Percentiles rank a stretch among this genome's conserved stretches.
Conservation (phyloP, 1,140 invertebrate species). For the Calephelis virginiensis region DNA sequence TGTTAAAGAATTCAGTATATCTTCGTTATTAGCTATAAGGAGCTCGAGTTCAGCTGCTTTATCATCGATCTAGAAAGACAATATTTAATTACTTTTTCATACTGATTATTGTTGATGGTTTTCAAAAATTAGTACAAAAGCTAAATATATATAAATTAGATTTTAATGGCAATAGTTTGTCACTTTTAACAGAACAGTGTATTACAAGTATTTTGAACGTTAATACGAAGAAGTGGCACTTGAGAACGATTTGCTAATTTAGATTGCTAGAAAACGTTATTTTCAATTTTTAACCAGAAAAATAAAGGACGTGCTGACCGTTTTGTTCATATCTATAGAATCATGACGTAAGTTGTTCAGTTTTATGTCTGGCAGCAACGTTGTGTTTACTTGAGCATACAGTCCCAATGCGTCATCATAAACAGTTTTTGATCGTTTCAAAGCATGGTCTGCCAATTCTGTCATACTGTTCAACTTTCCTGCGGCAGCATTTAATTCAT, state of each 20-base stretch:
- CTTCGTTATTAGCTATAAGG: conserved; percentile 61
- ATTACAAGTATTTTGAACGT: conserved; percentile 1
- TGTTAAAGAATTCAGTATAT: conserved; percentile 51
- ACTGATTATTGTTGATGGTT: background rate
- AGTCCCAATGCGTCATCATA: conserved; percentile 89
- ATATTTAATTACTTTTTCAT: background rate
- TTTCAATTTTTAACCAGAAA: no score
- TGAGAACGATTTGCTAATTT: no score
- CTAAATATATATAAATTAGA: no score
- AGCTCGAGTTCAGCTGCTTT: conserved; percentile 63
- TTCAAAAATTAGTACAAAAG: no score
- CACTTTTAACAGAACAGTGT: background rate
- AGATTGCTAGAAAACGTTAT: no score
- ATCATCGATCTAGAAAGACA: conserved; percentile 52
- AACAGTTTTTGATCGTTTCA: conserved; percentile 84
- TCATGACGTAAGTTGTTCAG: conserved; percentile 83
- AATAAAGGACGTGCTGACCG: conserved; percentile 64
- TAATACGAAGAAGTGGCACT: no score
- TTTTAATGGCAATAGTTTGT: background rate
- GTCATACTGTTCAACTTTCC: conserved; percentile 84
- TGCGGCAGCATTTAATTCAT: conserved; percentile 80
- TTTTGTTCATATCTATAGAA: conserved; percentile 80
- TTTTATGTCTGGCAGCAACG: conserved; percentile 87
- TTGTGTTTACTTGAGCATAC: conserved; percentile 86
- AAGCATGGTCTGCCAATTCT: conserved; percentile 84